Base-by-base conservation (phyloP, 2,888 invertebrate species). In the Sesia bembeciformis region DNA sequence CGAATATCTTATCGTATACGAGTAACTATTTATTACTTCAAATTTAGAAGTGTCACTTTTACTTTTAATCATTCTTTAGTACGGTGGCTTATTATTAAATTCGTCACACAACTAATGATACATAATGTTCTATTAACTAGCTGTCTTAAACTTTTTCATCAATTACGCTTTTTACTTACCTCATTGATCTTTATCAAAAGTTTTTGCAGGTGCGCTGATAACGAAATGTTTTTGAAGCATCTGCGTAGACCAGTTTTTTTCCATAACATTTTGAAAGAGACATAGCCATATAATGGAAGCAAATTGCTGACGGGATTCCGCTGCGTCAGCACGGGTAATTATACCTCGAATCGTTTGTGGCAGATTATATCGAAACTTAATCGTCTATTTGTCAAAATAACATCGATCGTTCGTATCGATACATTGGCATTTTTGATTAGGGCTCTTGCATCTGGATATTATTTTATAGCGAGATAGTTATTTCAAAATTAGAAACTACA, bases 331-430 rank as follows among this genome's bases (percentile, higher is more conserved):
- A 52, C 46, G 52, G 54, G 57, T 62, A 62, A 65, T 63, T 63
- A 66, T 56, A 54, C 50, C 51, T 55, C 52, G 52, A 56, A 56
- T 53, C 56, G 56, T 56, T 58, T 54, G 58, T 39, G 50, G 50
- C 56, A 64, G 66, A 69, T 67, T 61, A 60, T 58, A 68, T 68
- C 65, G 53, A 56, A 57, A 60, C 57, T 58, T 66, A 67, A 70
- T 70, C 63, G 57, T 66, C 66, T 64, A 65, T 70, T 72, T 70
- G 69, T 73, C 66, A 72, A 70, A 69, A 70, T 67, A 70, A 63
- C 62, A 58, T 55, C 49, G 54, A 50, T 50, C 39, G 50, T 57
- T 56, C 55, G 40, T 54, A 60, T 54, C 54, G 49, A 43, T 54
- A 46, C 4, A 23, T 46, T 23, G n/a, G 8, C 8, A 46, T 8